Conservation (phyloP, 2,888 invertebrate genomes). For the Drosophila histrio region DNA sequence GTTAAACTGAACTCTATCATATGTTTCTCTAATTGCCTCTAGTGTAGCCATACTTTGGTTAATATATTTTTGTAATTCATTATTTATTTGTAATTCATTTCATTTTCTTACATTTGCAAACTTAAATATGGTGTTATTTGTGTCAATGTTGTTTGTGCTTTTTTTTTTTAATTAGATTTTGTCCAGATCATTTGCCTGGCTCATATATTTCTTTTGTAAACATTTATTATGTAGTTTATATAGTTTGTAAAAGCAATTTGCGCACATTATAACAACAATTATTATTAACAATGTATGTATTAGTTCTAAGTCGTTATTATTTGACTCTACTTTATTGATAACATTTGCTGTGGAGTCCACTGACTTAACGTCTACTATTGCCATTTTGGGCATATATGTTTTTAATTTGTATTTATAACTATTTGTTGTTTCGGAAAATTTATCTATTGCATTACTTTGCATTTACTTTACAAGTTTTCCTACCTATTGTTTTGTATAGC, state of each 20-base stretch:
- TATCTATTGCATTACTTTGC: neutral
- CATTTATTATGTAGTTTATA: constrained; percentile 5
- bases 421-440: neutral
- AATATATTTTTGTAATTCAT: neutral
- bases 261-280: constrained; percentile 5
- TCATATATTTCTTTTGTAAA: neutral
- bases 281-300: constrained; percentile 2
- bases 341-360: constrained; percentile 5
- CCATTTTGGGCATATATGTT: neutral
- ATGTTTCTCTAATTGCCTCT: constrained; percentile 1
- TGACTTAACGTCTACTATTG: neutral
- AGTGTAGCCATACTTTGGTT: neutral
- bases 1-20: neutral
- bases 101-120: neutral
- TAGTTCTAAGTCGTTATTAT: neutral
- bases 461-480: neutral
- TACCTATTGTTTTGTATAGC: constrained; percentile 8
- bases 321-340: constrained; percentile 10
- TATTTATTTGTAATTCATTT: neutral
- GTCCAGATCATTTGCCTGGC: neutral
- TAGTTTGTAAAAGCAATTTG: neutral
- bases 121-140: neutral
- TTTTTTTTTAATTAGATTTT: constrained; percentile 4
- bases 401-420: neutral
- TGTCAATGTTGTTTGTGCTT: neutral